A percentile compares a stretch with the other conserved stretches of the same genome.
Conservation (phyloP, 2,888 invertebrate species). For the Aphodius sticticus region DNA sequence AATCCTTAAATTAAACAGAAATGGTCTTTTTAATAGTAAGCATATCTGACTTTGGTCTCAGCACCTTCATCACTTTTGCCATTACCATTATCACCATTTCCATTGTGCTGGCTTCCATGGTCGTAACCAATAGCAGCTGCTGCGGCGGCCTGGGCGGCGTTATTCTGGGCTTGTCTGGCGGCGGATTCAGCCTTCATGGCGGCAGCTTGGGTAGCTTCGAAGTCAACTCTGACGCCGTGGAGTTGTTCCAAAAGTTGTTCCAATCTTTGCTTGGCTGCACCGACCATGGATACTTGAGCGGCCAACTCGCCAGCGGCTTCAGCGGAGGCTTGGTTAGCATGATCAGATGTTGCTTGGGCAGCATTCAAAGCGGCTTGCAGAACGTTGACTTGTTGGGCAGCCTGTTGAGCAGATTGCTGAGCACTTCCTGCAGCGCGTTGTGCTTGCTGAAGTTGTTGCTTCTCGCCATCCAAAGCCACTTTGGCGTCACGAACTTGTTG, state of each 20-base stretch:
- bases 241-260: slow-evolving; percentile 74
- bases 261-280: slow-evolving; percentile 74
- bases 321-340: slow-evolving; percentile 76
- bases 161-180: slow-evolving; percentile 78
- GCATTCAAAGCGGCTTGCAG: slow-evolving; percentile 79
- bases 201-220: slow-evolving; percentile 77
- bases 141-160: slow-evolving; percentile 73
- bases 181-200: slow-evolving; percentile 74
- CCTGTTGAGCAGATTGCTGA: slow-evolving; percentile 72
- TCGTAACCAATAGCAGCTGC: slow-evolving; percentile 32
- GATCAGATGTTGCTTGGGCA: slow-evolving; percentile 78
- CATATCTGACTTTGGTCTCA: not conserved
- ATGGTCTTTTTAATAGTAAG: not conserved
- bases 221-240: slow-evolving; percentile 74
- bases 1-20: not conserved
- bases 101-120: slow-evolving; percentile 21
- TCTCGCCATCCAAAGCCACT: slow-evolving; percentile 73
- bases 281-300: slow-evolving; percentile 78
- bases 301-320: slow-evolving; percentile 80
- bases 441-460: slow-evolving; percentile 77
- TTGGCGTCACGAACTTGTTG: slow-evolving; percentile 79
- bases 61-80: slow-evolving; percentile 18
- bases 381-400: slow-evolving; percentile 68
- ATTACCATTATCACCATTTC: slow-evolving; percentile 27
- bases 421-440: slow-evolving; percentile 75